Conservation (phyloP, 1,140 invertebrate species). For the Drosophila aff. region DNA sequence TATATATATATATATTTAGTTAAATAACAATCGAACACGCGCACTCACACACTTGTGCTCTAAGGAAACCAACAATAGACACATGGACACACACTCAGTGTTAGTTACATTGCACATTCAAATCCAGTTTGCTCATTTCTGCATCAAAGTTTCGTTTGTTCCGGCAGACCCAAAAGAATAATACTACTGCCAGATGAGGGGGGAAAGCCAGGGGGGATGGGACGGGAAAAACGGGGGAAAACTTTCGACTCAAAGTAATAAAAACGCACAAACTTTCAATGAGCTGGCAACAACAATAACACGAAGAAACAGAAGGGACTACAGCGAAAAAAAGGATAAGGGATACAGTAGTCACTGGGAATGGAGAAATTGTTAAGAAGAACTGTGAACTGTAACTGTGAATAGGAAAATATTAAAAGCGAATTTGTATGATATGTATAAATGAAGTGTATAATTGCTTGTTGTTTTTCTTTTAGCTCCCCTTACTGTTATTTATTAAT, state of each 20-base stretch:
- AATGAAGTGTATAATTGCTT: too few species aligned
- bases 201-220: background rate
- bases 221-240: slow-evolving; percentile 4
- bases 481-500: too few species aligned
- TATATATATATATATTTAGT: background rate
- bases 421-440: too few species aligned
- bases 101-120: slow-evolving; percentile 37
- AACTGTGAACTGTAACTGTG: too few species aligned
- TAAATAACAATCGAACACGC: slow-evolving; percentile 38
- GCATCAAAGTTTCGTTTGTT: slow-evolving; percentile 55
- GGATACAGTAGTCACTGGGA: slow-evolving; percentile 7
- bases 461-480: too few species aligned
- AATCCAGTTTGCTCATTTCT: slow-evolving; percentile 46
- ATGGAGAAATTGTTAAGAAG: too few species aligned
- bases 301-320: slow-evolving; percentile 14
- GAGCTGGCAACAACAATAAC: slow-evolving; percentile 63
- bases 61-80: slow-evolving; percentile 21
- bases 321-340: slow-evolving; percentile 2
- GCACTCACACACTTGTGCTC: slow-evolving; percentile 4
- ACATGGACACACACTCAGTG: slow-evolving; percentile 28
- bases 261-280: slow-evolving; percentile 82
- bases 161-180: slow-evolving; percentile 51
- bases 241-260: slow-evolving; percentile 75
- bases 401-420: too few species aligned
- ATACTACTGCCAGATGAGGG: slow-evolving; percentile 44